Base-by-base conservation (phyloP, 2,797 vertebrate genomes). In the Garrulus glandarius region DNA sequence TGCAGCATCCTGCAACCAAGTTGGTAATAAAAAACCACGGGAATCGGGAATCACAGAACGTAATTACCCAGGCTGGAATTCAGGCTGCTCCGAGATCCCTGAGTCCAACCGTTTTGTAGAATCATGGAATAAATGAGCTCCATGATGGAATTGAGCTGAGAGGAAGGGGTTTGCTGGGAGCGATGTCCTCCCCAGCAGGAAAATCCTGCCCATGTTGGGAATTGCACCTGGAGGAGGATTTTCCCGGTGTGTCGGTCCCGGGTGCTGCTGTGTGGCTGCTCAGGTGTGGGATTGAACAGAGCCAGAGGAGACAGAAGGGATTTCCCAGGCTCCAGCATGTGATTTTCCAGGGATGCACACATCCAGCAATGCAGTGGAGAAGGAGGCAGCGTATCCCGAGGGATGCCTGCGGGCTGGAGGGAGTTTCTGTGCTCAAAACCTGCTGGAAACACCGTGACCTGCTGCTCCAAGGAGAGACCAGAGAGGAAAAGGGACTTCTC, bases 331-430 rank as follows among this genome's bases (percentile, higher is more conserved):
- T n/a, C 30, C 9, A 15, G 37, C 22, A 2, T 2, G 5, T 4
- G 10, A 1, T 5, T 41, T 6, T 12, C 26, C 59, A 13, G 65
- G 70, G 32, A 20, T 32, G 13, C 5, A 6, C 1, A 5, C 49
- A 12, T 6, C 50, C 83, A 61, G 39, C 41, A 15, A 53, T 1
- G 1, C 43, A 3, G 23, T 0, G 1, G 37, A n/a, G 47, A 56
- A 16, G 53, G 47, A 46, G 57, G 53, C 34, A 26, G 26, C 0
- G 0, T 1, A 5, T 32, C 43, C 34, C 3, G 0, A 2, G 36
- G 39, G 80, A 63, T 1, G 3, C 10, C 21, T n/a, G 78, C 0
- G 4, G 77, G 36, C 10, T 5, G 26, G 29, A 41, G 24, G 3
- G 11, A 3, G 1, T 7, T 9, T 13, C 69, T 36, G 10, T 1